Percentiles rank a stretch among this genome's conserved stretches.
Conservation (phyloP, 2,113 vertebrate genomes). For the Labeo rohita region DNA sequence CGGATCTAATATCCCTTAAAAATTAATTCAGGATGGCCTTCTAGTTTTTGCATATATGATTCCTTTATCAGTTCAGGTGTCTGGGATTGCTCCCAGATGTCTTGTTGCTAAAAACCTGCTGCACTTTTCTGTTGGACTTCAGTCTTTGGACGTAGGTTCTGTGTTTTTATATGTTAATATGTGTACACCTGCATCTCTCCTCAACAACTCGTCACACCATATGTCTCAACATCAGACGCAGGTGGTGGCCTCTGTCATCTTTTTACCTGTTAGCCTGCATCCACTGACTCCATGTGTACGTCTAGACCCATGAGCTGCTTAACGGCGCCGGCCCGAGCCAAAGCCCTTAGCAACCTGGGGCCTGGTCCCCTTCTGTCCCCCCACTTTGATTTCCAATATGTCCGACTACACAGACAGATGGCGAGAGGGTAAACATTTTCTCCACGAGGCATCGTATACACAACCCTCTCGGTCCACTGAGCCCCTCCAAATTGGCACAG, state of each 20-base stretch:
- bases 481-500: conserved; percentile 45
- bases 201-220: conserved; percentile 30
- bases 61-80: background rate
- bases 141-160: background rate
- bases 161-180: background rate
- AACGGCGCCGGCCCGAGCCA: conserved; percentile 54
- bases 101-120: background rate
- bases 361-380: conserved; percentile 72
- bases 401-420: conserved; percentile 85
- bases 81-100: background rate
- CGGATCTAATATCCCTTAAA: too few relatives aligned
- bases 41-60: background rate
- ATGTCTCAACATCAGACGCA: conserved; percentile 34
- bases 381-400: conserved; percentile 84
- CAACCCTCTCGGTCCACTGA: conserved; percentile 71
- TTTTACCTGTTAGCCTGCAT: conserved; percentile 39
- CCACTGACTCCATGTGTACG: conserved; percentile 15
- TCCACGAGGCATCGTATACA: conserved; percentile 72
- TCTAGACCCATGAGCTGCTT: conserved; percentile 31
- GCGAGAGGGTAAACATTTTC: conserved; percentile 79
- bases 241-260: background rate
- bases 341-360: conserved; percentile 65
- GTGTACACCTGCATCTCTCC: background rate
- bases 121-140: background rate
- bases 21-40: too few relatives aligned